Evolutionary conservation across 2,888 invertebrate genomes (phyloP), one percentile per base, ranked within the genome.

Genomic region (Cephus pulcher): DNA sequence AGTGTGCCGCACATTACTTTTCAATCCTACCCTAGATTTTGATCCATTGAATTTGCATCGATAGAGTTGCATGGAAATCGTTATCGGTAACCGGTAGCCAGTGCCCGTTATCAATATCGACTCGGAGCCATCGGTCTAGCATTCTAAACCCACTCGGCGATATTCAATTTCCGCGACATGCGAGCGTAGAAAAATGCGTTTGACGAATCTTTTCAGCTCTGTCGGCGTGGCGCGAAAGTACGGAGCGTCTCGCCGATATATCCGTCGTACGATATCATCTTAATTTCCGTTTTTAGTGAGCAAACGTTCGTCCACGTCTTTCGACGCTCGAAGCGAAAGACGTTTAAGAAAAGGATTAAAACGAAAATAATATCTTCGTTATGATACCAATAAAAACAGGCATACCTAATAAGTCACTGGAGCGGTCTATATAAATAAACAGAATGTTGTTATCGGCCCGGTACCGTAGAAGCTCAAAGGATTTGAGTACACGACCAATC

Each of bases 91-190:
- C 56, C 56, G 56, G 56, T 23, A 56, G 56, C 23, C 23, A 56
- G 56, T 56, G 56, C 23, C 56, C 56, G 56, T 56, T 56, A 56
- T 23, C 23, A 2, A 56, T 23, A 56, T 56, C 56, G 56, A 23
- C 23, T 23, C 23, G 6, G 2, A 56, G 23, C 56, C 56, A 23
- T 56, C 56, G 56, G 15, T 9, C 9, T 9, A 56, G 56, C 56
- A 56, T 56, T 56, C 23, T 56, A 56, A 56, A 56, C 23, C 23
- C 23, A 56, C 56, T 56, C 2, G 56, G 9, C 82, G 85, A 83
- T 83, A 85, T 85, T 85, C 85, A 85, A 85, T 85, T 85, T 85
- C 85, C 85, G 84, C 74, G 75, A 79, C 78, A 75, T 33, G 34
- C 32, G 71, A 71, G 32, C 32, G 33, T 9, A 11, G 33, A 33